Evolutionary conservation across 2,797 vertebrate genomes (phyloP).

Genomic region (Helicolenus hilgendorfi): DNA sequence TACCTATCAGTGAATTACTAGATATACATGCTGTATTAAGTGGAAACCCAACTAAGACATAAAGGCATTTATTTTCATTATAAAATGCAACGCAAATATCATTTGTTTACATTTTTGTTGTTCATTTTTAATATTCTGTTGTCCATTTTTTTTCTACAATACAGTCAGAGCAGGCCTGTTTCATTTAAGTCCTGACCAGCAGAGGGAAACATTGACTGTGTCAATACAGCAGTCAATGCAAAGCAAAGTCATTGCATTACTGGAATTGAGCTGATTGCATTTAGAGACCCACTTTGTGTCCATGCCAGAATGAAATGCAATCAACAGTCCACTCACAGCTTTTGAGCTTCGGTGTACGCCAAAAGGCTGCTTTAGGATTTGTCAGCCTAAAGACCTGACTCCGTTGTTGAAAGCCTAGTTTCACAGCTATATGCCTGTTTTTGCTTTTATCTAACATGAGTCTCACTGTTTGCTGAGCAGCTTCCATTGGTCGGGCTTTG

Average conservation of each 20-base stretch:
- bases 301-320: background rate
- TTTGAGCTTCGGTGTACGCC: background rate
- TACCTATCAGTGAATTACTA: background rate
- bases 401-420: background rate
- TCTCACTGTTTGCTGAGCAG: background rate
- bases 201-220: slow-evolving; percentile 16
- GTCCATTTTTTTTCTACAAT: background rate
- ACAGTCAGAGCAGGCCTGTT: background rate
- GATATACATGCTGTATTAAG: slow-evolving; percentile 37
- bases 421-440: background rate
- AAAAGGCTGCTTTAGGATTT: background rate
- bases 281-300: background rate
- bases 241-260: background rate
- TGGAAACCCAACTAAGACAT: slow-evolving; percentile 27
- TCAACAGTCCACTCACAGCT: background rate
- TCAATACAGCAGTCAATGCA: background rate
- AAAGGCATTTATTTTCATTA: background rate
- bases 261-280: background rate
- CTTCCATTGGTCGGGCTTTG: background rate
- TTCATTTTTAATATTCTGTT: background rate
- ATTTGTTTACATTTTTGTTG: background rate
- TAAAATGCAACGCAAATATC: background rate
- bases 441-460: background rate
- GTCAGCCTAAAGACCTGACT: background rate
- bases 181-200: background rate